Evolutionary conservation across 2,113 vertebrate genomes (phyloP), one percentile per base, ranked within the genome.

Genomic region (Chelonoidis abingdonii): DNA sequence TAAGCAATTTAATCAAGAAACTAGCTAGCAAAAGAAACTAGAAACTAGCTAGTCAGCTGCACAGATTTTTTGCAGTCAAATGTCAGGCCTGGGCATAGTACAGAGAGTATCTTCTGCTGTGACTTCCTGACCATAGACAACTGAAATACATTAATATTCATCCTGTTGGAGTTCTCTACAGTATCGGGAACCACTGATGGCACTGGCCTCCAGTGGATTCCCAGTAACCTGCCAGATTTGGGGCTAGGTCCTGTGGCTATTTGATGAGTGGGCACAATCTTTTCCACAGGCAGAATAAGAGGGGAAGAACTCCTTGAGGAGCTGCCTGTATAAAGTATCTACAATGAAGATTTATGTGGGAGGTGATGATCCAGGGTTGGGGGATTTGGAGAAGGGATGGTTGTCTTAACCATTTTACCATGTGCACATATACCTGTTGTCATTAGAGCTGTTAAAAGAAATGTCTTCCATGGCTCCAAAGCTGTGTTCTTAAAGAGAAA

Each of bases 401-500:
- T 88, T 94, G 53, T 0, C 0, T 50, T 95, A 92, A 81, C 62
- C 53, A 31, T 53, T 89, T 86, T 89, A 72, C 72, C 1, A 5
- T 92, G 53, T 84, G 80, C 82, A 89, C 76, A 80, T 35, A 80
- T 9, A 41, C 65, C 38, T 4, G 47, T 75, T 50, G 31, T 62
- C 65, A 72, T 22, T 89, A 59, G 35, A 95, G n/a, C 14, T 89
- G 79, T 41, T 65, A 75, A 65, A 91, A 80, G 49, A 82, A 89
- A 41, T 38, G 83, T 65, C 31, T 83, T 38, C 49, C 16, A 78
- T 31, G 53, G 29, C 89, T 75, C 78, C 72, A 50, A 21, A 91
- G 89, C 95, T 95, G 3, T 95, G 53, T 50, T 86, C 11, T 88
- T 83, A 50, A 91, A n/a, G n/a, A 83, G 53, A 79, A 86, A 89